These are phyloP conservation scores for Pseudolycoriella hygida DNA, from an alignment of 2,888 invertebrate species.

Conservation along the genomic window DNA sequence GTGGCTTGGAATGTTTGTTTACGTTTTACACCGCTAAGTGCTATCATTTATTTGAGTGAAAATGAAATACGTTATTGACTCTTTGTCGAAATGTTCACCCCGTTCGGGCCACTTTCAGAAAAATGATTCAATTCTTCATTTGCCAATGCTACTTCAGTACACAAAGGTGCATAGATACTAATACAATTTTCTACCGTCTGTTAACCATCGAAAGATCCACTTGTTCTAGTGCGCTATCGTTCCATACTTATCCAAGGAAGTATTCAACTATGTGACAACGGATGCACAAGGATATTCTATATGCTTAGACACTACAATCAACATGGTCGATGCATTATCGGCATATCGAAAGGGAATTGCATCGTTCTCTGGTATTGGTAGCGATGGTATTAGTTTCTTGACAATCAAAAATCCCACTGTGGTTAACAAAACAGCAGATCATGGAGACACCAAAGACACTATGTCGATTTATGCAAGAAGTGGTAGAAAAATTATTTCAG, in stretches of 20 bases:
- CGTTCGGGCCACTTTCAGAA: too few relatives aligned
- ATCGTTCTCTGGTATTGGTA: conserved; percentile 46
- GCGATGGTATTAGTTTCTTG: conserved; percentile 29
- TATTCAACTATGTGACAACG: conserved; percentile 38
- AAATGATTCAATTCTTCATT: too few relatives aligned
- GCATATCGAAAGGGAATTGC: conserved; percentile 45
- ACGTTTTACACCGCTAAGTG: too few relatives aligned
- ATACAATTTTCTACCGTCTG: too few relatives aligned
- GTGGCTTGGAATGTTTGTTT: too few relatives aligned
- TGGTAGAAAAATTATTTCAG: conserved; percentile 50
- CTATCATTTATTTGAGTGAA: too few relatives aligned
- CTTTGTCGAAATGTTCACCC: too few relatives aligned
- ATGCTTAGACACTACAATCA: conserved; percentile 49
- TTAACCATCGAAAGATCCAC: too few relatives aligned
- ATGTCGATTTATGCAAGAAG: conserved; percentile 53
- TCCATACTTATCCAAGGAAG: conserved; percentile 65
- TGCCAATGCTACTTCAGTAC: conserved; percentile 56
- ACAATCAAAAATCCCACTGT: conserved; percentile 42
- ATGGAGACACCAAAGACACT: conserved; percentile 40
- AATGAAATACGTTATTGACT: too few relatives aligned
- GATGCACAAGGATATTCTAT: conserved; percentile 45
- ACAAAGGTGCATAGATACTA: conserved; percentile 36
- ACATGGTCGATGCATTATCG: conserved; percentile 44
- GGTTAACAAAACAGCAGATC: conserved; percentile 47
- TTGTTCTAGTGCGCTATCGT: conserved; percentile 55